phyloP scores from a whole-genome alignment of 1,140 invertebrate species.

The Dinoponera quadriceps region DNA sequence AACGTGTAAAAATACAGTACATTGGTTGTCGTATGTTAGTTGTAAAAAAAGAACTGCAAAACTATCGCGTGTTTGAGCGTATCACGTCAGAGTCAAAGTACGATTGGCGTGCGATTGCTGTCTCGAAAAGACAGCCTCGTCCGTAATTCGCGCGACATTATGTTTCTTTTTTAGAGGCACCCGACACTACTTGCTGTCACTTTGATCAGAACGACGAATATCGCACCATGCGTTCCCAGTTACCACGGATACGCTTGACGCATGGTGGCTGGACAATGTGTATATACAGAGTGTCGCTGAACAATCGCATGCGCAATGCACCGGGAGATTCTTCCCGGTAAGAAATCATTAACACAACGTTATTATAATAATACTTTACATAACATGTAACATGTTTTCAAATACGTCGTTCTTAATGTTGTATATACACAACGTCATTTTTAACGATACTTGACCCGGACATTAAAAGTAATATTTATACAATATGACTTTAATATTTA shows the following conservation, averaged over 20 bases:
- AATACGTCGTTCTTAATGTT: too few species aligned
- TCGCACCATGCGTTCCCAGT: conserved; percentile 30
- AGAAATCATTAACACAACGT: too few species aligned
- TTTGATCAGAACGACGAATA: conserved; percentile 4
- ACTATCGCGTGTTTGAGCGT: neutral
- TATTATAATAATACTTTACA: too few species aligned
- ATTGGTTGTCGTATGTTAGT: too few species aligned
- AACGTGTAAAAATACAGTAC: conserved; percentile 18
- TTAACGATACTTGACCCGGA: too few species aligned
- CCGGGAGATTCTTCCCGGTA: too few species aligned
- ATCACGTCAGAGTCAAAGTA: neutral
- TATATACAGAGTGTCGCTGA: too few species aligned
- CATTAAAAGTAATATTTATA: too few species aligned
- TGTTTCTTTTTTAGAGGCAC: conserved; percentile 13
- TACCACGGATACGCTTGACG: conserved; percentile 61
- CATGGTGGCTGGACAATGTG: conserved; percentile 8
- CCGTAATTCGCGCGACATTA: neutral
- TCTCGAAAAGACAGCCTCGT: neutral
- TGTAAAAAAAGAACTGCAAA: conserved; percentile 15
- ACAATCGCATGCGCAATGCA: neutral
- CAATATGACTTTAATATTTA: too few species aligned
- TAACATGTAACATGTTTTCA: too few species aligned
- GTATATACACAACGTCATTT: too few species aligned
- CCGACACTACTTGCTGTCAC: conserved; percentile 28
- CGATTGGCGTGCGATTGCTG: neutral